Percentiles rank a stretch among this genome's conserved stretches.
Evolutionary conservation across 2,797 vertebrate species (phyloP).

Genomic region (Gymnoscopelus braueri): DNA sequence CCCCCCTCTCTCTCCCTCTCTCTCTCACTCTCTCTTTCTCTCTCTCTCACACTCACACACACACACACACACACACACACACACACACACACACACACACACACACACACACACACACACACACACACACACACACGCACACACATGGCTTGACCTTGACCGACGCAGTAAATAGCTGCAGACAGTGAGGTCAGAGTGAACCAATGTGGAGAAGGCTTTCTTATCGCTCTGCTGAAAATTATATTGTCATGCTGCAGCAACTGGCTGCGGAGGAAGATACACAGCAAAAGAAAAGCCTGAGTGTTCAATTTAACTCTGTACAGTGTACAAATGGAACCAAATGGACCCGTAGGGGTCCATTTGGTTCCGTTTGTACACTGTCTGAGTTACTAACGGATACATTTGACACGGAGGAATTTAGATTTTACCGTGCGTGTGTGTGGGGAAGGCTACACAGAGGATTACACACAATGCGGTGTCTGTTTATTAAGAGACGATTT

Average conservation of each 20-base stretch:
- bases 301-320: not conserved
- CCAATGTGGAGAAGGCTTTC: slow-evolving; percentile 7
- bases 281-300: not conserved
- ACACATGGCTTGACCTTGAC: not conserved
- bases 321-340: not conserved
- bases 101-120: slow-evolving; percentile 15
- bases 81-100: not conserved
- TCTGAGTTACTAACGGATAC: too few species aligned
- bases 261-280: slow-evolving; percentile 4
- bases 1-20: too few species aligned
- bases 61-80: not conserved
- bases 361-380: too few species aligned
- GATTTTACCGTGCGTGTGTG: too few species aligned
- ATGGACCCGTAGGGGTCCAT: not conserved
- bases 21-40: too few species aligned
- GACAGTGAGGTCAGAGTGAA: slow-evolving; percentile 16
- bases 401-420: too few species aligned
- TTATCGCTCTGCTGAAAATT: slow-evolving; percentile 23
- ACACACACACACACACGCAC: not conserved
- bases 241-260: slow-evolving; percentile 20
- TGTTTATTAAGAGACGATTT: too few species aligned
- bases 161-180: slow-evolving; percentile 9
- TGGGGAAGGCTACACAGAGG: too few species aligned
- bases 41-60: not conserved
- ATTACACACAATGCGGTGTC: too few species aligned